Evolutionary conservation across 2,797 vertebrate genomes (phyloP).

Genomic region (Octomys mimax): DNA sequence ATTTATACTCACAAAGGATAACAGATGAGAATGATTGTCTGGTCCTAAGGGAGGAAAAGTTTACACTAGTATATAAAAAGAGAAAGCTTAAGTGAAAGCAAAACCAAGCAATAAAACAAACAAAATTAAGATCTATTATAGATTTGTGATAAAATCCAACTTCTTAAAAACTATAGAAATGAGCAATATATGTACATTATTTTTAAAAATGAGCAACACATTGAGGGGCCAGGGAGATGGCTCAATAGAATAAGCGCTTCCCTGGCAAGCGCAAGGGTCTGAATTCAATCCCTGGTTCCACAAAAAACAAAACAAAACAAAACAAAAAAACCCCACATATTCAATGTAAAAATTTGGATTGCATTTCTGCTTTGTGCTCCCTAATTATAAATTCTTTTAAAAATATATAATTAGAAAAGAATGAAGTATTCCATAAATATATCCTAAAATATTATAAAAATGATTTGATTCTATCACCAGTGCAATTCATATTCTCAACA

Average conservation of each 20-base stretch:
- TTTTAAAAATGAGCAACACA: not conserved
- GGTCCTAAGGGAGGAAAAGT: slow-evolving; percentile 6
- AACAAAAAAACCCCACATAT: not conserved
- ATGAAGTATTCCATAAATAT: not conserved
- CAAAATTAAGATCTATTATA: slow-evolving; percentile 39
- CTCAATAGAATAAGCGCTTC: too few species aligned
- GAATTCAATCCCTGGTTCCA: too few species aligned
- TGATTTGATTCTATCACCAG: not conserved
- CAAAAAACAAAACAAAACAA: too few species aligned
- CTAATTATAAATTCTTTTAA: not conserved
- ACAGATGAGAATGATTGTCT: slow-evolving; percentile 43
- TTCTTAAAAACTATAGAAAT: not conserved
- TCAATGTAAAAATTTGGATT: not conserved
- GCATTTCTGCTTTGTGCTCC: not conserved
- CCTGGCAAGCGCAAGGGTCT: too few species aligned
- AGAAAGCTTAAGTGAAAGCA: slow-evolving; percentile 44
- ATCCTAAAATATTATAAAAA: not conserved
- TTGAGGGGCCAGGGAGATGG: too few species aligned
- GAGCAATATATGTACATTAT: not conserved
- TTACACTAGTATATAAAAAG: slow-evolving; percentile 55
- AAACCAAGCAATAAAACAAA: slow-evolving; percentile 39
- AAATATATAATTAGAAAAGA: not conserved
- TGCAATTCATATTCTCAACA: not conserved
- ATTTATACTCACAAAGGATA: slow-evolving; percentile 61
- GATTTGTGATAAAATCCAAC: not conserved